Evolutionary conservation across 2,797 vertebrate species (phyloP).

Genomic region (Schizopygopsis malacanthus): DNA sequence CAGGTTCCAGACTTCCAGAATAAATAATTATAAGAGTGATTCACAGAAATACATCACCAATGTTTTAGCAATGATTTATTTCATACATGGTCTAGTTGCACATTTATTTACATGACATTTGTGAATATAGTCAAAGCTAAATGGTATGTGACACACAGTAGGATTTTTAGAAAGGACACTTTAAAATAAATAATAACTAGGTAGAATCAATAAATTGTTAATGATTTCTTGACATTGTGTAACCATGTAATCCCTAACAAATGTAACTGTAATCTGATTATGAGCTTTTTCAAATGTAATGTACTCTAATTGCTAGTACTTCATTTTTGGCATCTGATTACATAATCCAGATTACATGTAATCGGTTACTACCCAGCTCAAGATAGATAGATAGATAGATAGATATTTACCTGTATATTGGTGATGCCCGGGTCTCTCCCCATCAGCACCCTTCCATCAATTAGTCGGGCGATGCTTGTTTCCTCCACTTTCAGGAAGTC

Average conservation of each 20-base stretch:
- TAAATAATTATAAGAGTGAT: not conserved
- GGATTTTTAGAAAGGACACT: not conserved
- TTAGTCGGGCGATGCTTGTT: slow-evolving; percentile 84
- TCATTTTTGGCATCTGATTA: not conserved
- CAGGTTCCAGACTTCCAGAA: not conserved
- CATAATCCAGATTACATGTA: not conserved
- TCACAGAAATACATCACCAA: not conserved
- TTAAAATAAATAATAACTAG: not conserved
- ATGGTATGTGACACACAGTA: not conserved
- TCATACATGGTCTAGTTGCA: not conserved
- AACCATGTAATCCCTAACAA: not conserved
- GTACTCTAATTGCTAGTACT: not conserved
- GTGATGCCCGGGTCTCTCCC: slow-evolving; percentile 92
- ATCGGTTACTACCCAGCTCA: not conserved
- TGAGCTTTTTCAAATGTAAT: not conserved
- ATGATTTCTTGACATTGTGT: not conserved
- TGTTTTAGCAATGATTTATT: not conserved
- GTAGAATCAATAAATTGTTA: not conserved
- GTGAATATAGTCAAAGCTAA: not conserved
- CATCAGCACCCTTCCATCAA: slow-evolving; percentile 86
- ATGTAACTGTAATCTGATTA: not conserved
- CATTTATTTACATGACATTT: not conserved
- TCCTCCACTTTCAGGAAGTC: slow-evolving; percentile 95
- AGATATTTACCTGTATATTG: slow-evolving; percentile 84
- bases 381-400: slow-evolving; percentile 24